A percentile compares a stretch with the other conserved stretches of the same genome.
Conservation (phyloP, 2,888 invertebrate species). For the Eulithis prunata region DNA sequence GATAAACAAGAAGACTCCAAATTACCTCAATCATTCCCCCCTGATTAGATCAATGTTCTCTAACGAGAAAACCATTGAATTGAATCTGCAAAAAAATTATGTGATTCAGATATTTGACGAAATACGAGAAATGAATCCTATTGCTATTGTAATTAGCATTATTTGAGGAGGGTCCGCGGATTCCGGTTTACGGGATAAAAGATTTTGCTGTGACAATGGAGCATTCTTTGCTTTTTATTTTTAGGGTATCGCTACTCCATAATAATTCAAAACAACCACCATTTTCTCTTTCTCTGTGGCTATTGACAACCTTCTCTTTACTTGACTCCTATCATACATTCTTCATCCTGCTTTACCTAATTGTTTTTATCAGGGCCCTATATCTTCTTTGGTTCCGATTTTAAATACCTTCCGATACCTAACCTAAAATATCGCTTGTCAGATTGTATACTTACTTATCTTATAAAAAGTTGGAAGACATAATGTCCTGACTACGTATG, state of each 20-base stretch:
- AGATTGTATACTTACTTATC: no score
- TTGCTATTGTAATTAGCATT: slow-evolving; percentile 84
- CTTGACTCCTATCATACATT: no score
- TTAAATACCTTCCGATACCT: no score
- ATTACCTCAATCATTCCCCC: slow-evolving; percentile 35
- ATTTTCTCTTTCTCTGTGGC: no score
- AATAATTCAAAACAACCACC: not conserved
- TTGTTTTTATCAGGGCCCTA: no score
- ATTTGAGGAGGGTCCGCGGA: slow-evolving; percentile 76
- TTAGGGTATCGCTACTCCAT: slow-evolving; percentile 37
- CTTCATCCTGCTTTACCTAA: no score
- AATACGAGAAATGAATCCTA: slow-evolving; percentile 79
- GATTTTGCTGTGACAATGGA: slow-evolving; percentile 75
- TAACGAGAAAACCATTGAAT: slow-evolving; percentile 68
- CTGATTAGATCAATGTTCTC: slow-evolving; percentile 68
- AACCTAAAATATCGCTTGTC: no score
- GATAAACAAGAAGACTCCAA: not conserved
- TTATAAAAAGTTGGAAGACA: no score
- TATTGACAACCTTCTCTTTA: no score
- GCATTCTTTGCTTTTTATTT: slow-evolving; percentile 58
- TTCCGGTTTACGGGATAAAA: slow-evolving; percentile 81
- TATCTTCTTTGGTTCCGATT: no score
- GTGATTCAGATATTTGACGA: slow-evolving; percentile 76
- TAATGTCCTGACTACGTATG: no score
- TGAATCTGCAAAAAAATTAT: slow-evolving; percentile 65